These are phyloP conservation scores for Homarus gammarus DNA, from an alignment of 2,888 invertebrate species.

Conservation along the genomic window DNA sequence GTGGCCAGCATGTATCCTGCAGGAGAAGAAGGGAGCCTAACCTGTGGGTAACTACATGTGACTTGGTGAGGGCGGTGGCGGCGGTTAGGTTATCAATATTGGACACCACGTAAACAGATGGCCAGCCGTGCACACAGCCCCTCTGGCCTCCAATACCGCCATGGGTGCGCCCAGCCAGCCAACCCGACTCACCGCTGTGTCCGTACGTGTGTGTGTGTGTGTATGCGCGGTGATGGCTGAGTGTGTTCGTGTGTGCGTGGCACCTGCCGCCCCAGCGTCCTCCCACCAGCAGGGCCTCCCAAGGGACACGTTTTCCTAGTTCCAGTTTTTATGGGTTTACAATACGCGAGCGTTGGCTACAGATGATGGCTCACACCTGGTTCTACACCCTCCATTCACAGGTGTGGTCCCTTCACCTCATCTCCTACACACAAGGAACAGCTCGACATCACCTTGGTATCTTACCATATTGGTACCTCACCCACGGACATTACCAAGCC, in stretches of 20 bases:
- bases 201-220: neutral
- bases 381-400: neutral
- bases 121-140: neutral
- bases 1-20: neutral
- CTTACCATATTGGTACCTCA: too few relatives aligned
- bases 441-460: too few relatives aligned
- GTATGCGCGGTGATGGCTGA: neutral
- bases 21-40: neutral
- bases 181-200: neutral
- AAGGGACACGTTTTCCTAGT: neutral
- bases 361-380: neutral
- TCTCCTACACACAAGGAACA: too few relatives aligned
- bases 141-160: neutral
- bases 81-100: conserved; percentile 8
- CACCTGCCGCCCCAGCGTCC: conserved; percentile 1
- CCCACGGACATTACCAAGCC: too few relatives aligned
- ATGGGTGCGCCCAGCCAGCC: conserved; percentile 28
- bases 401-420: neutral
- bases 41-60: neutral
- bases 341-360: neutral
- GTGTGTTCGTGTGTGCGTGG: conserved; percentile 3
- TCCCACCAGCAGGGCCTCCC: neutral
- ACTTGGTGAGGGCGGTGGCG: neutral
- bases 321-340: neutral
- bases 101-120: conserved; percentile 17